Percentiles rank a stretch among this genome's conserved stretches.
Conservation (phyloP, 2,888 invertebrate genomes). For the Eurytoma californica region DNA sequence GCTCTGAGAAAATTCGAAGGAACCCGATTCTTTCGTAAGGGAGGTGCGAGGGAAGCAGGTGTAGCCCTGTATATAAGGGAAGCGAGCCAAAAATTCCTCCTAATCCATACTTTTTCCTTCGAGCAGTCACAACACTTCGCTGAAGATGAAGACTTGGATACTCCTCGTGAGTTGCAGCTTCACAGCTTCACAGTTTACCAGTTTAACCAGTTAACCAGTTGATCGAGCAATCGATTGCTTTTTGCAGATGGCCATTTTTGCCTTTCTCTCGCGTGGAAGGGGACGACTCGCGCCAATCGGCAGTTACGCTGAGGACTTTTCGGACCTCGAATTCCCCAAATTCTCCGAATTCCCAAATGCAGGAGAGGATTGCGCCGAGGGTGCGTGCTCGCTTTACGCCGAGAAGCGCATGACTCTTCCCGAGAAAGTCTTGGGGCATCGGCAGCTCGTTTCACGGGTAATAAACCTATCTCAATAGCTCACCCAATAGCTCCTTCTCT, state of each 20-base stretch:
- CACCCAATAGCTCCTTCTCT: not conserved
- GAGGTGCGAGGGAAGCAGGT: too few relatives aligned
- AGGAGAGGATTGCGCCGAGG: constrained; percentile 42
- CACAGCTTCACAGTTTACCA: not conserved
- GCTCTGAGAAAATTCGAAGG: not conserved
- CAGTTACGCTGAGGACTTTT: constrained; percentile 47
- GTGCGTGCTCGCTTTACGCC: constrained; percentile 41
- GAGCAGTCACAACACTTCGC: constrained; percentile 7
- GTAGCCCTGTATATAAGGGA: constrained; percentile 21
- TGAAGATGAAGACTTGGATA: constrained; percentile 21
- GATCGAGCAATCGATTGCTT: not conserved
- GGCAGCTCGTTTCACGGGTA: constrained; percentile 55
- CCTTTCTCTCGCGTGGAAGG: constrained; percentile 11
- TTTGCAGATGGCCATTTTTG: constrained; percentile 41
- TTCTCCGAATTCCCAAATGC: constrained; percentile 28
- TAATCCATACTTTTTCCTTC: not conserved
- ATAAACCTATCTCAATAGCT: not conserved
- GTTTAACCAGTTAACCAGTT: too few relatives aligned
- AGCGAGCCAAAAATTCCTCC: not conserved
- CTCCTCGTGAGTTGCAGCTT: constrained; percentile 38
- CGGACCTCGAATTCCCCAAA: constrained; percentile 38
- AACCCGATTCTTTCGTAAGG: not conserved
- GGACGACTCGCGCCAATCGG: constrained; percentile 41
- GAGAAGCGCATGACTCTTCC: constrained; percentile 49
- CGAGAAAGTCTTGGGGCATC: constrained; percentile 51